These are phyloP conservation scores for Camptogramma bilineatum DNA, from an alignment of 2,888 invertebrate genomes.

Conservation along the genomic window DNA sequence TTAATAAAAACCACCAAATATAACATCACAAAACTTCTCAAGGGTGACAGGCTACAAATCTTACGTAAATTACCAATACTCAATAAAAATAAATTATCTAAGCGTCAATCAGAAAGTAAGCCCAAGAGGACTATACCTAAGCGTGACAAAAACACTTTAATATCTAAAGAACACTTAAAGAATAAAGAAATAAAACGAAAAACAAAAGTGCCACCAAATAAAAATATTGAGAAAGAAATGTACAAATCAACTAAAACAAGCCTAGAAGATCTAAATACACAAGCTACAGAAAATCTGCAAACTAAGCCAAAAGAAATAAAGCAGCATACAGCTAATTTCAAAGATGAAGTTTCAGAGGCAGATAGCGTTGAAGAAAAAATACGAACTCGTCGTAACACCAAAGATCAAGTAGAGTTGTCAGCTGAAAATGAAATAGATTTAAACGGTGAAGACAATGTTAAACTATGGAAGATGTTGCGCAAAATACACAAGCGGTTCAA, in stretches of 20 bases:
- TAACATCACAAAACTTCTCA: conserved; percentile 40
- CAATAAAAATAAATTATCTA: conserved; percentile 31
- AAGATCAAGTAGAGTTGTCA: conserved; percentile 45
- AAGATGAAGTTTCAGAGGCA: conserved; percentile 20
- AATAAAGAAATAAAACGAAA: conserved; percentile 36
- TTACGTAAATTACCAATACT: conserved; percentile 35
- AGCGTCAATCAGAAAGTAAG: conserved; percentile 20
- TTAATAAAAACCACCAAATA: conserved; percentile 45
- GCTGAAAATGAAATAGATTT: conserved; percentile 62
- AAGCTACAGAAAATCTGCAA: neutral
- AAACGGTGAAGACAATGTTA: conserved; percentile 51
- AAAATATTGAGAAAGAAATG: conserved; percentile 36
- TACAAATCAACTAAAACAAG: conserved; percentile 28
- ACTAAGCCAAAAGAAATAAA: neutral
- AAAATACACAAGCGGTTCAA: conserved; percentile 61
- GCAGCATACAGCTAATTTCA: neutral
- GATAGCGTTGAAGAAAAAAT: conserved; percentile 21
- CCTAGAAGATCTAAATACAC: neutral
- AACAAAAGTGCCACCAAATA: conserved; percentile 27
- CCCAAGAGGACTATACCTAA: conserved; percentile 13
- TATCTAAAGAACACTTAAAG: conserved; percentile 4
- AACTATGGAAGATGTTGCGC: conserved; percentile 60
- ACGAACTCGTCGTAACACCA: conserved; percentile 38
- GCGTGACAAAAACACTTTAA: conserved; percentile 9
- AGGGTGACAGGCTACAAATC: conserved; percentile 35